Percentiles rank a stretch among this genome's conserved stretches.
Evolutionary conservation across 2,888 invertebrate genomes (phyloP).

Genomic region (Embidobia sp.): DNA sequence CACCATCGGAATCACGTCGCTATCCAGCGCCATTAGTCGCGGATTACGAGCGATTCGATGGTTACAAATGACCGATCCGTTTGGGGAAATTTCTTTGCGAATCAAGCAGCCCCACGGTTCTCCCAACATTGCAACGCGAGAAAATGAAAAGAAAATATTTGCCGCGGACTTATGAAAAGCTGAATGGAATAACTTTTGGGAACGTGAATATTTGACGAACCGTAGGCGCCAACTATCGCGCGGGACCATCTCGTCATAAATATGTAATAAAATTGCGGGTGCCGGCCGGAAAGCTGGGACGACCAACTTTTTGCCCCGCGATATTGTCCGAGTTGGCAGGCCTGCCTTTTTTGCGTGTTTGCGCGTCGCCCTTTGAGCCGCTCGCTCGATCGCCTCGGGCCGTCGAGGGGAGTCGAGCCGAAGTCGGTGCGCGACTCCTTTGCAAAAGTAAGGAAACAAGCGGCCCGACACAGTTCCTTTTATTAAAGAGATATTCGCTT

Average conservation of each 20-base stretch:
- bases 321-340: slow-evolving; percentile 42
- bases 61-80: slow-evolving; percentile 10
- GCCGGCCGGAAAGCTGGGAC: slow-evolving; percentile 13
- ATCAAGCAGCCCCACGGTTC: slow-evolving; percentile 2
- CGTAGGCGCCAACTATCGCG: slow-evolving; percentile 19
- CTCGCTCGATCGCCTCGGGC: slow-evolving; percentile 23
- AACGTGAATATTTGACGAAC: slow-evolving; percentile 21
- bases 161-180: slow-evolving; percentile 12
- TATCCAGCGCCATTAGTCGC: not conserved
- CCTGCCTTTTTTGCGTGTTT: slow-evolving; percentile 31
- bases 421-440: slow-evolving; percentile 9
- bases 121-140: slow-evolving; percentile 1
- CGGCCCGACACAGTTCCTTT: slow-evolving; percentile 44
- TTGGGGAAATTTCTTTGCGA: slow-evolving; percentile 14
- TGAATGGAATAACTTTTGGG: slow-evolving; percentile 11
- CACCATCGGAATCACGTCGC: too few species aligned
- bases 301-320: slow-evolving; percentile 20
- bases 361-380: slow-evolving; percentile 32
- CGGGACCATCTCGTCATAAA: slow-evolving; percentile 30
- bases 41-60: not conserved
- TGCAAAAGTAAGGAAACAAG: slow-evolving; percentile 38
- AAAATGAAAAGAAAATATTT: slow-evolving; percentile 46
- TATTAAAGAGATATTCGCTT: slow-evolving; percentile 53
- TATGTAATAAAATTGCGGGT: slow-evolving; percentile 46
- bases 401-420: not conserved